These are phyloP conservation scores for Aphaenogaster floridana DNA, from an alignment of 1,140 invertebrate species.

Conservation along the genomic window DNA sequence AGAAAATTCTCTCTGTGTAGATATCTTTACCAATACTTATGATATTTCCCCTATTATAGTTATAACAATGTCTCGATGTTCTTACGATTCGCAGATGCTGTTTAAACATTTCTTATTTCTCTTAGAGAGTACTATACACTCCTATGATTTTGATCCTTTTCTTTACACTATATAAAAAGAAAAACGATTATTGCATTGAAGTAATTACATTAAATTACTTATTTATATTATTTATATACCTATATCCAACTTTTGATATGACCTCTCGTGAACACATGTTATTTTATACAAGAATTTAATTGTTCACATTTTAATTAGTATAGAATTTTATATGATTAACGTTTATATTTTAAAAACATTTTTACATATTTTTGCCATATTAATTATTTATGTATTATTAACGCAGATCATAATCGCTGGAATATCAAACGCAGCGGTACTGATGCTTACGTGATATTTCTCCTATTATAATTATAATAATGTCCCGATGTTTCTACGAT, in stretches of 20 bases:
- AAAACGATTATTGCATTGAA: neutral
- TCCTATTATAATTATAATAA: neutral
- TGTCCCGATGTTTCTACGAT: neutral
- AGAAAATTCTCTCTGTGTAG: no score
- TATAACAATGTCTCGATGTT: neutral
- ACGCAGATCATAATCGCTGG: conserved; percentile 7
- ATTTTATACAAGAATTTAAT: no score
- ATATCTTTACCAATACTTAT: neutral
- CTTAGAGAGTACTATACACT: neutral
- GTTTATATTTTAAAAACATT: no score
- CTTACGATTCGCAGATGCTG: neutral
- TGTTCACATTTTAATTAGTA: no score
- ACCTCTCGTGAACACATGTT: no score
- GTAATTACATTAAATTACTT: neutral
- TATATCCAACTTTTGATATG: no score
- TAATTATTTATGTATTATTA: no score
- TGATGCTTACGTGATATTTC: neutral
- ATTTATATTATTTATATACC: no score
- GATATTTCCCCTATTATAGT: conserved; percentile 3
- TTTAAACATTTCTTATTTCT: neutral
- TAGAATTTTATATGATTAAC: no score
- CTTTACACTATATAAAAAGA: neutral
- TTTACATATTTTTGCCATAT: no score
- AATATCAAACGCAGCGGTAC: conserved; percentile 16
- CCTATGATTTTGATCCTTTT: neutral